A percentile compares a stretch with the other conserved stretches of the same genome.
Conservation (phyloP, 2,888 invertebrate species). For the Phalera bucephala region DNA sequence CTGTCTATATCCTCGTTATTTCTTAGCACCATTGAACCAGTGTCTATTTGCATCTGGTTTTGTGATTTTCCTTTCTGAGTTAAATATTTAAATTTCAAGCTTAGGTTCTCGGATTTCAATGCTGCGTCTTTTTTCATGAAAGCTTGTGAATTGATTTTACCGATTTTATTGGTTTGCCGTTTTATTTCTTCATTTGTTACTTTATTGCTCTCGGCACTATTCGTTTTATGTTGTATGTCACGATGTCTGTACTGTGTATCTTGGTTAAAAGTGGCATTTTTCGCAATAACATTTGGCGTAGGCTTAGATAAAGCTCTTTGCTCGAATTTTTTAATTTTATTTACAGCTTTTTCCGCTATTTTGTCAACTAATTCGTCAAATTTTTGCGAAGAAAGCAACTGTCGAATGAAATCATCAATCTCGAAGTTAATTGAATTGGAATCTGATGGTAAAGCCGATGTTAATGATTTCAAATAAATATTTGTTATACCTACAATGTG, state of each 20-base stretch:
- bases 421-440: conserved; percentile 6
- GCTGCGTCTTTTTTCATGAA: conserved; percentile 1
- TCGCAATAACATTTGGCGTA: background rate
- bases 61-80: conserved; percentile 3
- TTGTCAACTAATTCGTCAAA: conserved; percentile 42
- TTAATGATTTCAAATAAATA: conserved; percentile 4
- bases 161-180: background rate
- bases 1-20: background rate
- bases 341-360: conserved; percentile 44
- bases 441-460: conserved; percentile 1
- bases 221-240: background rate
- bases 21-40: background rate
- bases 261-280: background rate
- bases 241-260: background rate
- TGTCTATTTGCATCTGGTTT: background rate
- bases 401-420: conserved; percentile 41
- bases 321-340: conserved; percentile 31
- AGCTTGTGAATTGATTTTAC: conserved; percentile 8
- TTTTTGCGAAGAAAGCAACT: conserved; percentile 36
- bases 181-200: background rate
- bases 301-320: background rate
- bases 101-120: conserved; percentile 3
- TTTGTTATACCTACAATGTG: background rate
- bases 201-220: background rate
- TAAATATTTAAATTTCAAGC: conserved; percentile 7